A percentile compares a stretch with the other conserved stretches of the same genome.
Conservation (phyloP, 1,140 invertebrate genomes). For the Ericerus pela region DNA sequence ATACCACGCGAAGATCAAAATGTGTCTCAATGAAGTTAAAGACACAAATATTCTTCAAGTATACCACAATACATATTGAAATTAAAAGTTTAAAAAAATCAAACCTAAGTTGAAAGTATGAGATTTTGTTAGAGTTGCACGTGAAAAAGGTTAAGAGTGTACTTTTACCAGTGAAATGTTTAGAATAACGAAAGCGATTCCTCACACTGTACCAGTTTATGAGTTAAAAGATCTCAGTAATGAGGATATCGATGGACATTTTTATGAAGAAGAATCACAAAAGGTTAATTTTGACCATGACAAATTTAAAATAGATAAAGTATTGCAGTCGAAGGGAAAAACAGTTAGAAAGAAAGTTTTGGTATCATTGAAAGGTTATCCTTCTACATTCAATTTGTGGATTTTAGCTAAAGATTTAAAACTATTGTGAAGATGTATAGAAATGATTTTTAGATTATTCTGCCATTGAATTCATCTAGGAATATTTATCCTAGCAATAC, state of each 20-base stretch:
- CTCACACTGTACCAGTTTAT: slow-evolving; percentile 22
- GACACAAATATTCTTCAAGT: neutral
- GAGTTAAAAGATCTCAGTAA: slow-evolving; percentile 25
- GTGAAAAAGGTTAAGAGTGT: slow-evolving; percentile 26
- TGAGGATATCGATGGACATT: slow-evolving; percentile 24
- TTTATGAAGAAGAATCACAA: slow-evolving; percentile 24
- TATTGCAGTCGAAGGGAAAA: neutral
- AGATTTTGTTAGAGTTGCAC: slow-evolving; percentile 21
- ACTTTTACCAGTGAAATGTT: slow-evolving; percentile 30
- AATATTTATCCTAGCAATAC: neutral
- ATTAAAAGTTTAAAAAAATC: slow-evolving; percentile 13
- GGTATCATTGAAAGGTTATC: neutral
- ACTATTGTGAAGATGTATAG: neutral
- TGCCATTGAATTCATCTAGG: neutral
- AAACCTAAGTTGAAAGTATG: slow-evolving; percentile 16
- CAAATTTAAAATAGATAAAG: slow-evolving; percentile 6
- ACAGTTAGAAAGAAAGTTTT: neutral
- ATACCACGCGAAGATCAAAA: slow-evolving; percentile 24
- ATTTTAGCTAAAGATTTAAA: neutral
- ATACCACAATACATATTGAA: slow-evolving; percentile 19
- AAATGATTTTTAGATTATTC: neutral
- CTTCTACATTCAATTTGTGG: neutral
- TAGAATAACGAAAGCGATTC: slow-evolving; percentile 25
- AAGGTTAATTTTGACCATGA: slow-evolving; percentile 14
- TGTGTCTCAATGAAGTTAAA: neutral